Percentiles rank a stretch among this genome's conserved stretches.
These are phyloP conservation scores for Chelon auratus DNA, from an alignment of 2,797 vertebrate genomes.

Conservation along the genomic window DNA sequence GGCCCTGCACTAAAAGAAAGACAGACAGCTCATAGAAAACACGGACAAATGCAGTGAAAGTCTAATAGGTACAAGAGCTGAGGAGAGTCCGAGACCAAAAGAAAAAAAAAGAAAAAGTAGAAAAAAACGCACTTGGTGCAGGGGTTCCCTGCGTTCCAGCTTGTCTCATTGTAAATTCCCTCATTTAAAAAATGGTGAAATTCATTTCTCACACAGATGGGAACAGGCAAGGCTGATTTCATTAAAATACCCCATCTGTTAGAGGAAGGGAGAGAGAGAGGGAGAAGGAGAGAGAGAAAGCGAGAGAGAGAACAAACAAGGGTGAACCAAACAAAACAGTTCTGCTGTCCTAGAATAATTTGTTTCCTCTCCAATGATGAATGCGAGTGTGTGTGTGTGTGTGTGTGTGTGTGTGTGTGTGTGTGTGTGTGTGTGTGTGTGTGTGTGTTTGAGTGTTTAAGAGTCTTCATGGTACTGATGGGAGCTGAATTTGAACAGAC, in stretches of 20 bases:
- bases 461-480: conserved; percentile 58
- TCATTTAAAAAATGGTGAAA: conserved; percentile 78
- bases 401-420: conserved; percentile 31
- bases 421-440: too few relatives aligned
- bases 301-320: conserved; percentile 50
- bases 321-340: conserved; percentile 78
- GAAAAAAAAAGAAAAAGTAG: background rate
- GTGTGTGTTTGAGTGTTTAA: conserved; percentile 33
- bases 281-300: conserved; percentile 21
- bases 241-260: conserved; percentile 82
- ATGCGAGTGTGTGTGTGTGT: conserved; percentile 31
- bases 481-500: conserved; percentile 60
- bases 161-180: conserved; percentile 79
- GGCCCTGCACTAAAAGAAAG: background rate
- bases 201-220: conserved; percentile 84
- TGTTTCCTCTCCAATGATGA: conserved; percentile 62
- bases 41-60: conserved; percentile 41
- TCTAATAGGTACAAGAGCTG: conserved; percentile 37
- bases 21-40: conserved; percentile 5
- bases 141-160: conserved; percentile 64
- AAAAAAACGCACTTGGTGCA: conserved; percentile 11
- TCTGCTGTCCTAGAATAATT: conserved; percentile 72
- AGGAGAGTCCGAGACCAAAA: conserved; percentile 1
- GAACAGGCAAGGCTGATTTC: conserved; percentile 81
- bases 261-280: conserved; percentile 43